Evolutionary conservation across 2,113 vertebrate genomes (phyloP), one percentile per base, ranked within the genome.

Genomic region (Cranoglanis bouderius): DNA sequence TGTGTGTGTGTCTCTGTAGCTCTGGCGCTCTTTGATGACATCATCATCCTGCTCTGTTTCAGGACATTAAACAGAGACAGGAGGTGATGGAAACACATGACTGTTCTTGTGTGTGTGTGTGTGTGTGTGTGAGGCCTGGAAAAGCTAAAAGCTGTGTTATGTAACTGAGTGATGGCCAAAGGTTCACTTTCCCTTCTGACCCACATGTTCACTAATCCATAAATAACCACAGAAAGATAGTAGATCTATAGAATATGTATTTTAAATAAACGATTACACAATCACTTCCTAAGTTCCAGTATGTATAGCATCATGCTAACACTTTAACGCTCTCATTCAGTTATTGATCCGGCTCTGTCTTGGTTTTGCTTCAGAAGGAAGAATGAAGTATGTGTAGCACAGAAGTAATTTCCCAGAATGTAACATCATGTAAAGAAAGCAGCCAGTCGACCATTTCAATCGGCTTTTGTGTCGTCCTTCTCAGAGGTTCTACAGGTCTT

Each of bases 121-220:
- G 51, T 38, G 53, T 38, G 53, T 14, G 53, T 38, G 80, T 26
- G 87, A 85, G 81, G 55, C 88, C 88, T 90, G 88, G 80, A 87
- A 89, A 90, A 89, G 61, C 87, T 89, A 61, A 90, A 90, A 89
- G 85, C 87, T 55, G 53, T 85, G 87, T 90, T 90, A 90, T 89
- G 90, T 85, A 90, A 90, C 87, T 53, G 88, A 67, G 67, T 53
- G 67, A 86, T 86, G 74, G 77, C 80, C 85, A 85, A 67, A 19
- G 90, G 90, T 87, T 87, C 90, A 84, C 77, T 51, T 86, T 89
- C 82, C 74, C 29, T 21, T 32, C 72, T 90, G 90, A 90, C 88
- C 90, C 87, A 90, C 59, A 84, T 90, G 63, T 81, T 40, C 81
- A 43, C 43, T 82, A 82, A 82, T 40, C 81, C 81, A 26, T 59